A percentile compares a stretch with the other conserved stretches of the same genome.
Conservation (phyloP, 2,888 invertebrate genomes). For the Cephus nigrinus region DNA sequence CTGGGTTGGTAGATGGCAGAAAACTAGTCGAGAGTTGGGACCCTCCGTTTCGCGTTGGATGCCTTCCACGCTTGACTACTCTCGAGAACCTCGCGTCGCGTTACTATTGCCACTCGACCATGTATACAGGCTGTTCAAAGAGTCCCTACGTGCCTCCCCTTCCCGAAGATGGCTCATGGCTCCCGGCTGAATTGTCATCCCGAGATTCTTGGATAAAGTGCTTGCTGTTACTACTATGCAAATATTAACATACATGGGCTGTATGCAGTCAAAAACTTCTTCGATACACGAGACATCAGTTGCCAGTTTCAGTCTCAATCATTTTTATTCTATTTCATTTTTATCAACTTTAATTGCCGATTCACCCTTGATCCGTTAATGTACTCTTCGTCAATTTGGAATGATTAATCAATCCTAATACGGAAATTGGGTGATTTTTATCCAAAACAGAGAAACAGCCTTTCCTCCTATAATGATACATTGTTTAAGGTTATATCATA, state of each 20-base stretch:
- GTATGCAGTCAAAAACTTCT: background rate
- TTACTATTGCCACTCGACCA: slow-evolving; percentile 23
- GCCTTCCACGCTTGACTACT: slow-evolving; percentile 31
- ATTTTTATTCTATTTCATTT: background rate
- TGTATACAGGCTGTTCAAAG: background rate
- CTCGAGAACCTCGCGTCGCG: slow-evolving; percentile 25
- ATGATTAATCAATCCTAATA: background rate
- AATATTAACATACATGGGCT: background rate
- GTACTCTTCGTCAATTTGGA: no score
- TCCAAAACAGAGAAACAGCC: background rate
- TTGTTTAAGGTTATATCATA: background rate
- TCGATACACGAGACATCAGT: background rate
- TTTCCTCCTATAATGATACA: background rate
- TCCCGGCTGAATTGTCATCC: background rate
- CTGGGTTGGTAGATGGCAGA: background rate
- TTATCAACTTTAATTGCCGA: background rate
- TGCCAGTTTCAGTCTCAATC: background rate
- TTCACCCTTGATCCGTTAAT: no score
- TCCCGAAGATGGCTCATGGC: background rate
- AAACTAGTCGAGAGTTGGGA: background rate
- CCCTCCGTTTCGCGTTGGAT: slow-evolving; percentile 11
- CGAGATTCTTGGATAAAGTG: background rate
- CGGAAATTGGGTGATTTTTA: background rate
- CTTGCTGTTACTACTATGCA: background rate
- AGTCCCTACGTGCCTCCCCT: background rate